Base-by-base conservation (phyloP, 2,113 vertebrate species). In the Phalacrocorax pelagicus region DNA sequence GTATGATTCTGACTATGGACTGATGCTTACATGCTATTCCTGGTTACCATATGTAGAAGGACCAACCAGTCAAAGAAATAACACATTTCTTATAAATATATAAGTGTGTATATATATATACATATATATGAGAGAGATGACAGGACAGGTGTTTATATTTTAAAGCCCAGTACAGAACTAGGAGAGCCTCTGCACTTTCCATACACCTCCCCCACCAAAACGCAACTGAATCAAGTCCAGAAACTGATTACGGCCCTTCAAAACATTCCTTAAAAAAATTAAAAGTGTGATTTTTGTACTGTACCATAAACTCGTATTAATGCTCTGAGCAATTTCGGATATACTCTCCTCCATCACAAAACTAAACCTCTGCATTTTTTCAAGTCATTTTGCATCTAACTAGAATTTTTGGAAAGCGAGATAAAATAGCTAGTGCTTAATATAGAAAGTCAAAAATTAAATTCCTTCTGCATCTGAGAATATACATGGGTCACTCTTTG, bases 331-430 rank as follows among this genome's bases (percentile, higher is more conserved):
- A 80, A 95, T 96, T 96, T 81, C 93, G 80, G 96, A 95, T 94
- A 97, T 87, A 97, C 85, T 97, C 91, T 97, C 97, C 92, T 86
- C 90, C 97, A 52, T 95, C 95, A 95, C 89, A 97, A 98, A 97
- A 97, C 97, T 97, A 97, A 96, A 95, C 74, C 71, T 96, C 79
- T 95, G 85, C 42, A 54, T 81, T 72, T 90, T 90, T 91, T 88
- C 79, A 94, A 96, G 94, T 94, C 30, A 46, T 92, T 94, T 95
- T 93, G 92, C 84, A 80, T 82, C 91, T 95, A 91, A 87, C 81
- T 95, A 97, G 91, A 54, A 72, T 73, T 97, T 97, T 97, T 97
- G 95, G 97, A 98, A 96, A 98, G 96, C 91, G 30, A 98, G 97
- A 97, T 93, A 54, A 95, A 96, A 88, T 93, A 96, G 83, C 96